Conservation (phyloP, 2,113 vertebrate species). For the Camarhynchus parvulus region DNA sequence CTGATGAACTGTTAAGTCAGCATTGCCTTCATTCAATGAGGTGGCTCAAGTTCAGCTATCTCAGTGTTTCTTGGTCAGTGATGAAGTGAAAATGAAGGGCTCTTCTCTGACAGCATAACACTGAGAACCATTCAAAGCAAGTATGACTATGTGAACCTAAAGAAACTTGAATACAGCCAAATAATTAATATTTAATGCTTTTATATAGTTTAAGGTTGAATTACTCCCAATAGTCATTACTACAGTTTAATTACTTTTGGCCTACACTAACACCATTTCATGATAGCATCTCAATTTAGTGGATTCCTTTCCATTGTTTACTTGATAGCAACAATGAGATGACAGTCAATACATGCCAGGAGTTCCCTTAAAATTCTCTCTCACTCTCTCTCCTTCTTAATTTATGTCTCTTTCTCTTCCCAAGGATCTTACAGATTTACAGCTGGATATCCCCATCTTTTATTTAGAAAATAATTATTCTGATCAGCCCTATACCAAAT, state of each 20-base stretch:
- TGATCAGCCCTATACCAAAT: not conserved
- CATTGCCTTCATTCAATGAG: not conserved
- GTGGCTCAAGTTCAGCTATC: not conserved
- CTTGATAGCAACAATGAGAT: accelerated
- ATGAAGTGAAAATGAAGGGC: not conserved
- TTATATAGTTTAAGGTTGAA: not conserved
- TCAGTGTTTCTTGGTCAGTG: not conserved
- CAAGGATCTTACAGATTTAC: not conserved
- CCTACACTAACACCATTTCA: not conserved
- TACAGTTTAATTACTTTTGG: not conserved
- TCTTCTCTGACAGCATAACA: not conserved
- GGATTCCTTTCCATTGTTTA: not conserved
- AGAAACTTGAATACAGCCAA: not conserved
- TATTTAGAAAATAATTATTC: not conserved
- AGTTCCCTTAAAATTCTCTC: not conserved
- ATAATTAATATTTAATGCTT: not conserved
- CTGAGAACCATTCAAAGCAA: not conserved
- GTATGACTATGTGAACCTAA: not conserved
- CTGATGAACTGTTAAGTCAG: not conserved
- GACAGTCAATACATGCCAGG: accelerated
- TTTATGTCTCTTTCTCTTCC: not conserved
- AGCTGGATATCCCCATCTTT: not conserved
- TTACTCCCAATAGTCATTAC: not conserved
- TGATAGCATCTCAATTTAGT: not conserved
- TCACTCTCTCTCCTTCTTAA: not conserved